Conservation (phyloP, 2,797 vertebrate genomes). For the Poecile montanus region DNA sequence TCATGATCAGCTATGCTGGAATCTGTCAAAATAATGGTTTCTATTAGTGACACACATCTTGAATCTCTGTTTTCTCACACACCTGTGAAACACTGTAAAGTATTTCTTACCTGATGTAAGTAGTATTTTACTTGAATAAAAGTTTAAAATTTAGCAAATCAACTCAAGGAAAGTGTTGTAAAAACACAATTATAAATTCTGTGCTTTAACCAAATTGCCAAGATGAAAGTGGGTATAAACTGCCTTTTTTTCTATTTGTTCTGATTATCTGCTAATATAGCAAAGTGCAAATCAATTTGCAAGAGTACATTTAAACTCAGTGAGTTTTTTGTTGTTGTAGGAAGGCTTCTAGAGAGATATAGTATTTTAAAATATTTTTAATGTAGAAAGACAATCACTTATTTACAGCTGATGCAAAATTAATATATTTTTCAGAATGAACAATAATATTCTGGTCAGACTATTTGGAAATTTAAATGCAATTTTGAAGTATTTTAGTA, state of each 20-base stretch:
- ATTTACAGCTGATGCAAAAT: conserved; percentile 16
- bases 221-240: conserved; percentile 17
- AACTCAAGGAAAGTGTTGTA: neutral
- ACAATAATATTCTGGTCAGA: conserved; percentile 16
- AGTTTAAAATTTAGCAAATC: conserved; percentile 35
- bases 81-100: neutral
- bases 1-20: neutral
- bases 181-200: conserved; percentile 10
- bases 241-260: conserved; percentile 34
- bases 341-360: conserved; percentile 6
- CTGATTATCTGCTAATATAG: conserved; percentile 47
- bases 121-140: conserved; percentile 57
- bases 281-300: conserved; percentile 61
- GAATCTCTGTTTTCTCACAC: conserved; percentile 13
- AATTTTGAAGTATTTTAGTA: conserved; percentile 42
- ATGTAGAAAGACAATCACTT: conserved; percentile 18
- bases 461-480: conserved; percentile 8
- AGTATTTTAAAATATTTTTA: conserved; percentile 47
- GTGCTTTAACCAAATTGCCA: conserved; percentile 63
- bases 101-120: neutral
- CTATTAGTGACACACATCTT: conserved; percentile 25
- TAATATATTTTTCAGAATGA: conserved; percentile 22
- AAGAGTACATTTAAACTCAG: conserved; percentile 36
- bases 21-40: conserved; percentile 30
- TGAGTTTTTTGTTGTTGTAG: neutral